Conservation (phyloP, 92 coral and sea anemone species). For the Epizoanthus illoricatus region DNA sequence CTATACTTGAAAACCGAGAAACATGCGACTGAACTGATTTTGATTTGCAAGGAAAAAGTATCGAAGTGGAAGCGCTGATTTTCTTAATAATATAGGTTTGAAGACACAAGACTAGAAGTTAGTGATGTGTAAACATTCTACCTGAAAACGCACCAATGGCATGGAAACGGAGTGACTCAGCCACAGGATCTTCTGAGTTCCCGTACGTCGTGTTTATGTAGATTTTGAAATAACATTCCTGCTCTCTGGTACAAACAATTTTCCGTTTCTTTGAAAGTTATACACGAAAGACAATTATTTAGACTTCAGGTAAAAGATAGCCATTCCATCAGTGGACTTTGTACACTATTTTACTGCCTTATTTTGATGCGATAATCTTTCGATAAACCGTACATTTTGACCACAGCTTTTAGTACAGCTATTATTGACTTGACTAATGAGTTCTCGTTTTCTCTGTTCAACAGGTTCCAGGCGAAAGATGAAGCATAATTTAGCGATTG, state of each 20-base stretch:
- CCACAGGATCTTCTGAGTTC: not conserved
- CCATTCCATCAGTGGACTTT: not conserved
- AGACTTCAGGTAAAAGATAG: not conserved
- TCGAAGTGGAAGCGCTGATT: not conserved
- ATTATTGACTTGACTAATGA: not conserved
- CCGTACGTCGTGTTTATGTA: not conserved
- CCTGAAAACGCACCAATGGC: not conserved
- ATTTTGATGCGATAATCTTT: not conserved
- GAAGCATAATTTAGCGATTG: not conserved
- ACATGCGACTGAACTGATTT: not conserved
- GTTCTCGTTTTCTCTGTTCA: not conserved
- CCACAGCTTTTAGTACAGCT: not conserved
- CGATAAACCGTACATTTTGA: not conserved
- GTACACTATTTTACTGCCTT: not conserved
- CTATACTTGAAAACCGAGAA: no score
- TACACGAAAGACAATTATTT: not conserved
- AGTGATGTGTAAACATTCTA: not conserved
- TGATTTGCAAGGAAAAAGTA: not conserved
- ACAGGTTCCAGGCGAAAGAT: conserved; percentile 9
- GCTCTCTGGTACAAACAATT: not conserved
- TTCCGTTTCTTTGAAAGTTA: not conserved
- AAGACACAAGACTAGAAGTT: not conserved
- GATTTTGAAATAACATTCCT: not conserved
- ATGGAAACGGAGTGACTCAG: not conserved
- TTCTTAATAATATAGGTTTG: not conserved